Conservation (phyloP, 2,797 vertebrate species). For the Sarcophilus harrisii region DNA sequence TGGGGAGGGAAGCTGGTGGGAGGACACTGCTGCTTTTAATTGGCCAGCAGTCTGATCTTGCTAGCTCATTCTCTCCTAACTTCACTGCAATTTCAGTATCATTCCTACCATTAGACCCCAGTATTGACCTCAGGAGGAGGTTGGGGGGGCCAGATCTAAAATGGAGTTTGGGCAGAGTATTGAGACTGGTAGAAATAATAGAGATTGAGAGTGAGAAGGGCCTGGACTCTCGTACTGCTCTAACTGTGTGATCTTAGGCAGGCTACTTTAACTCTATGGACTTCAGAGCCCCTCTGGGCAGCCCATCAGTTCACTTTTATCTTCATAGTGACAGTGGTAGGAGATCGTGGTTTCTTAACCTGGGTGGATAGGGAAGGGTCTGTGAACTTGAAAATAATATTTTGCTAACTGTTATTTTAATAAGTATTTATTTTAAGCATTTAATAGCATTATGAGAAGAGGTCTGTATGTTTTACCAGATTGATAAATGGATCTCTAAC, state of each 20-base stretch:
- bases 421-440: not conserved
- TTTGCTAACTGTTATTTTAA: not conserved
- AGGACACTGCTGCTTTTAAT: not conserved
- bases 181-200: not conserved
- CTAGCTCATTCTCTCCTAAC: not conserved
- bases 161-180: not conserved
- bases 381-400: not conserved
- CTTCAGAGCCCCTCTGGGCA: not conserved
- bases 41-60: not conserved
- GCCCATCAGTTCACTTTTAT: not conserved
- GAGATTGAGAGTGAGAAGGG: not conserved
- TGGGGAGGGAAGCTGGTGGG: not conserved
- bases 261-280: not conserved
- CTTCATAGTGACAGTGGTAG: not conserved
- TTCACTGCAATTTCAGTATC: not conserved
- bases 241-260: not conserved
- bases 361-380: not conserved
- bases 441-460: not conserved
- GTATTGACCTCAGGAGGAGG: not conserved
- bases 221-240: not conserved
- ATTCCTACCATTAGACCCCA: not conserved
- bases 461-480: not conserved
- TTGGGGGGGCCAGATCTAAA: not conserved
- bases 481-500: not conserved
- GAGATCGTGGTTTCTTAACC: not conserved